phyloP scores from a whole-genome alignment of 2,888 invertebrate genomes.

The Hypomecis punctinalis region DNA sequence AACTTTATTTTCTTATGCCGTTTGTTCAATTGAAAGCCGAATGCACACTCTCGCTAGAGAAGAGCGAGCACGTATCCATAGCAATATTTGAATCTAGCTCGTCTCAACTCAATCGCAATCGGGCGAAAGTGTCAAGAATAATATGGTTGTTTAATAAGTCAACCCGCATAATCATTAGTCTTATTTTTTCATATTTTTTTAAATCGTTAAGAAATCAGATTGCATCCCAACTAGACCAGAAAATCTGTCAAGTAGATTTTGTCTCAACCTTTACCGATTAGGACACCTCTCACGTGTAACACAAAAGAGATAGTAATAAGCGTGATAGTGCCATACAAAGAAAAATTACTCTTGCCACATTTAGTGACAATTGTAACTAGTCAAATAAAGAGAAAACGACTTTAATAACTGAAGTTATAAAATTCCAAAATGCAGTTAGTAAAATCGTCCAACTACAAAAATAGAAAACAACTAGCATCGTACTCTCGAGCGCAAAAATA shows the following conservation, averaged over 20 bases:
- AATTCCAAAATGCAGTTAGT: constrained; percentile 5
- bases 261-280: constrained; percentile 21
- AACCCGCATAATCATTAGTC: background rate
- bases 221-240: constrained; percentile 23
- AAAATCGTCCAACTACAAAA: constrained; percentile 16
- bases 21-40: too few relatives aligned
- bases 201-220: background rate
- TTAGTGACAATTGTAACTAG: constrained; percentile 14
- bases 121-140: too few relatives aligned
- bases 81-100: too few relatives aligned
- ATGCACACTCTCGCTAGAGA: too few relatives aligned
- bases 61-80: too few relatives aligned
- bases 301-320: constrained; percentile 31
- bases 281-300: constrained; percentile 22
- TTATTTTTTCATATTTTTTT: background rate
- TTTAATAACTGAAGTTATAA: constrained; percentile 19
- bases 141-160: too few relatives aligned
- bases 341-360: constrained; percentile 22
- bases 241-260: constrained; percentile 16
- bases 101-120: too few relatives aligned
- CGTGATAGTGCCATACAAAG: constrained; percentile 37
- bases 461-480: constrained; percentile 9
- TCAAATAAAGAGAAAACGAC: constrained; percentile 12
- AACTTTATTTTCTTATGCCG: too few relatives aligned
- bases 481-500: constrained; percentile 16